Evolutionary conservation across 2,113 vertebrate genomes (phyloP).

Genomic region (Muscicapa adusta): DNA sequence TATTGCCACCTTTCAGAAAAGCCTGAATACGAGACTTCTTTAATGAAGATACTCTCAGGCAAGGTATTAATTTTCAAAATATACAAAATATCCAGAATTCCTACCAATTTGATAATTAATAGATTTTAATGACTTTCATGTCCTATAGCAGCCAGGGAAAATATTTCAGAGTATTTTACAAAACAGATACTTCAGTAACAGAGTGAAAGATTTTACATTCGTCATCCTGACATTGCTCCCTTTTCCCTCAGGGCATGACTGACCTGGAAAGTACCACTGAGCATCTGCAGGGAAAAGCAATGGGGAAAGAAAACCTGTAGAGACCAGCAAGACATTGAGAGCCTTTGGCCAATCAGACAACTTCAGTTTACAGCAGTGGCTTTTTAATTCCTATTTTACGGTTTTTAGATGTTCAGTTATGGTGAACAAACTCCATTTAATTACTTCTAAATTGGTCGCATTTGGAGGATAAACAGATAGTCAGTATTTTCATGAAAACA

Average conservation of each 20-base stretch:
- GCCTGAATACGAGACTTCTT: neutral
- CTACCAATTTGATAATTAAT: neutral
- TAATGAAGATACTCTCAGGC: neutral
- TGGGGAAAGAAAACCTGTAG: neutral
- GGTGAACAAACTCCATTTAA: neutral
- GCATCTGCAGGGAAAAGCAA: neutral
- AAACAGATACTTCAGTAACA: neutral
- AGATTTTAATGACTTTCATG: neutral
- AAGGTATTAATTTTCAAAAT: neutral
- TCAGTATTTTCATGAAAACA: neutral
- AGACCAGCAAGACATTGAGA: neutral
- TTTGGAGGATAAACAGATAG: neutral
- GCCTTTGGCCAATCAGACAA: neutral
- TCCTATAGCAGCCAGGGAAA: neutral
- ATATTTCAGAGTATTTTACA: neutral
- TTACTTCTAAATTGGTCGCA: neutral
- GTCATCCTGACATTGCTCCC: neutral
- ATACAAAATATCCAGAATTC: neutral
- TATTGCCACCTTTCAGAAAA: constrained; percentile 25
- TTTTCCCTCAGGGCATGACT: neutral
- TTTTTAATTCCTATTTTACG: neutral
- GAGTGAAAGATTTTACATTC: neutral
- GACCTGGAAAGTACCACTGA: neutral
- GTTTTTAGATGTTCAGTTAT: neutral
- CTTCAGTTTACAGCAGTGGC: neutral